These are phyloP conservation scores for Rhopalosiphum padi DNA, from an alignment of 1,140 invertebrate species.

Conservation along the genomic window DNA sequence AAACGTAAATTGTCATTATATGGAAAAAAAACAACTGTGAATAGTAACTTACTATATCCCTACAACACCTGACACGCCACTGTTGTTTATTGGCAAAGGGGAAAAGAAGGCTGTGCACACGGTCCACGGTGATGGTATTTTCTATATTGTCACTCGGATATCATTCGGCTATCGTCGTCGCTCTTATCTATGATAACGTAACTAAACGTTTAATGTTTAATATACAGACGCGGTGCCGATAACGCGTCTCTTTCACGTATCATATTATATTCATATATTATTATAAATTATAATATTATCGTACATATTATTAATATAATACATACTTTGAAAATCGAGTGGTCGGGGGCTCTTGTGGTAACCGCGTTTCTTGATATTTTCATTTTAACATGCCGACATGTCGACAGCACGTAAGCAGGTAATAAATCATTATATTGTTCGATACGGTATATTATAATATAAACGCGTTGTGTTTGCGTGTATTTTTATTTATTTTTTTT, in stretches of 20 bases:
- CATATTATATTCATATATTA: neutral
- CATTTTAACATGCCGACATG: neutral
- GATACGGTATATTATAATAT: neutral
- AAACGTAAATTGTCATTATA: too few species aligned
- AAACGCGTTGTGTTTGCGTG: neutral
- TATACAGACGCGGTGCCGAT: too few species aligned
- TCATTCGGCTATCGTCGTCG: neutral
- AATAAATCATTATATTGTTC: constrained; percentile 6
- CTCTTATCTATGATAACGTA: neutral
- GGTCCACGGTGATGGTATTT: too few species aligned
- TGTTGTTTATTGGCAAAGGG: too few species aligned
- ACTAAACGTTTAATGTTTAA: neutral
- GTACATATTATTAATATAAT: neutral
- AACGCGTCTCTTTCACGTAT: neutral
- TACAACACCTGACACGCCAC: too few species aligned
- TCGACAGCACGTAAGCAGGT: neutral
- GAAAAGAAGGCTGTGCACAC: too few species aligned
- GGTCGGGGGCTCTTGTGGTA: neutral
- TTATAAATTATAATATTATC: neutral
- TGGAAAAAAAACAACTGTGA: too few species aligned
- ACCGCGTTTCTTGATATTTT: neutral
- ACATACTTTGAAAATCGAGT: neutral
- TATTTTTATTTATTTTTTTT: neutral
- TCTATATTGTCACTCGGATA: too few species aligned
- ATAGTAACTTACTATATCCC: too few species aligned